Evolutionary conservation across 2,797 vertebrate genomes (phyloP).

Genomic region (Psittacula derbiana): DNA sequence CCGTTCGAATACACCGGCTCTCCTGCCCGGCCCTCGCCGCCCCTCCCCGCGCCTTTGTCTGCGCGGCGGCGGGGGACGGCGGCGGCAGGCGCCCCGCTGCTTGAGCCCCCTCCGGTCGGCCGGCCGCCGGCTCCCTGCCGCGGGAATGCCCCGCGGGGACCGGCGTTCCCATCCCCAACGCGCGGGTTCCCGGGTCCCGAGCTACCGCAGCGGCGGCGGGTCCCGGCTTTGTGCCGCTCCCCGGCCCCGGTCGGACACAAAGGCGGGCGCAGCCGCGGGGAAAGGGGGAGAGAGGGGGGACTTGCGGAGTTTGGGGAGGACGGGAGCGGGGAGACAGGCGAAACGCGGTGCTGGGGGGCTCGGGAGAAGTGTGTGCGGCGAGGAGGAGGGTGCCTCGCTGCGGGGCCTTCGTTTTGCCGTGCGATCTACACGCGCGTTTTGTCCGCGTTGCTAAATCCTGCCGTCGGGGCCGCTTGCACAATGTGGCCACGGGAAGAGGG

Average conservation of each 20-base stretch:
- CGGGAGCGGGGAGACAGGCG: not conserved
- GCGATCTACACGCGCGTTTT: not conserved
- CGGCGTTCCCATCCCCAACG: not conserved
- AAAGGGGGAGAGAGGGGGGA: not conserved
- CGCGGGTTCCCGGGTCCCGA: not conserved
- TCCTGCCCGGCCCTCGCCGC: too few relatives aligned
- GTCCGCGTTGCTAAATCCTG: not conserved
- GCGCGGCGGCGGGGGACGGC: not conserved
- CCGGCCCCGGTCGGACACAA: conserved; percentile 25
- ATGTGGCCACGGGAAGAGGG: not conserved
- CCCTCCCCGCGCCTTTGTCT: conserved; percentile 35
- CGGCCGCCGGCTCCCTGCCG: not conserved
- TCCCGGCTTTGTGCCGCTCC: conserved; percentile 26
- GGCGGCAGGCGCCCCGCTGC: not conserved
- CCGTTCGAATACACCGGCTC: too few relatives aligned
- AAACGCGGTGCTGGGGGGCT: not conserved
- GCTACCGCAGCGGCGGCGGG: not conserved
- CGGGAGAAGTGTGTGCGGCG: not conserved
- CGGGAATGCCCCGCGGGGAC: not conserved
- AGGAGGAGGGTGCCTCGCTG: not conserved
- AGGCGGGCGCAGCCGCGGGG: conserved; percentile 15
- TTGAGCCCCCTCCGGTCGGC: not conserved
- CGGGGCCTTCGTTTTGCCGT: conserved; percentile 5
- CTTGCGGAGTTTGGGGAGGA: not conserved
- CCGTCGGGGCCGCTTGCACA: not conserved